Conservation (phyloP, 2,797 vertebrate species). For the Alectoris magna region DNA sequence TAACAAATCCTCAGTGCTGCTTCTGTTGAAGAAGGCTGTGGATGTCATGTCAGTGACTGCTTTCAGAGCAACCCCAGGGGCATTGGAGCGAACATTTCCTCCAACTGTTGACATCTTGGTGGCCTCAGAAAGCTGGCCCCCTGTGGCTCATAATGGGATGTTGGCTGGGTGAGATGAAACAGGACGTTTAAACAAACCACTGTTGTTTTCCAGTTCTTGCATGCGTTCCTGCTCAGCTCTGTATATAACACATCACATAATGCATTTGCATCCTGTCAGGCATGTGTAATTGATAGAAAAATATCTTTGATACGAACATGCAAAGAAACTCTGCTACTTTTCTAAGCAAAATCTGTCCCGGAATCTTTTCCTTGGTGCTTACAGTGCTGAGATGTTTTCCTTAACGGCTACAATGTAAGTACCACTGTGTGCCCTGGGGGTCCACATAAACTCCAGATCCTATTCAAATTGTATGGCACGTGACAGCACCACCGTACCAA, state of each 20-base stretch:
- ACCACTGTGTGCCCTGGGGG: background rate
- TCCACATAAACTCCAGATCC: slow-evolving; percentile 34
- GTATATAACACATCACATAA: background rate
- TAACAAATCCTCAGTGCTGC: background rate
- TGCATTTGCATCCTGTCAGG: background rate
- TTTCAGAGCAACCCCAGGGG: background rate
- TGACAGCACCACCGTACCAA: background rate
- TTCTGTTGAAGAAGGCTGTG: background rate
- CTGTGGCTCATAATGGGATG: slow-evolving; percentile 27
- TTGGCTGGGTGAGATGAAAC: slow-evolving; percentile 25
- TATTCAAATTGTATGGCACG: background rate
- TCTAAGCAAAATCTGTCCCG: background rate
- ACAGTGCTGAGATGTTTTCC: background rate
- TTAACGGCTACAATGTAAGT: background rate
- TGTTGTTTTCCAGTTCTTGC: slow-evolving; percentile 4
- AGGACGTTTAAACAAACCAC: background rate
- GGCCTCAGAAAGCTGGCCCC: slow-evolving; percentile 51
- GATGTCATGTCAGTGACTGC: slow-evolving; percentile 1
- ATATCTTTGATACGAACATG: background rate
- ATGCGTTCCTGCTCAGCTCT: slow-evolving; percentile 15
- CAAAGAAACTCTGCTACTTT: background rate
- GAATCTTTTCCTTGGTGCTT: slow-evolving; percentile 1
- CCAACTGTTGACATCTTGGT: slow-evolving; percentile 42
- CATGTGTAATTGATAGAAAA: background rate
- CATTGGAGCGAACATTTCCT: background rate